phyloP scores from a whole-genome alignment of 2,888 invertebrate genomes.

The Allygus modestus region DNA sequence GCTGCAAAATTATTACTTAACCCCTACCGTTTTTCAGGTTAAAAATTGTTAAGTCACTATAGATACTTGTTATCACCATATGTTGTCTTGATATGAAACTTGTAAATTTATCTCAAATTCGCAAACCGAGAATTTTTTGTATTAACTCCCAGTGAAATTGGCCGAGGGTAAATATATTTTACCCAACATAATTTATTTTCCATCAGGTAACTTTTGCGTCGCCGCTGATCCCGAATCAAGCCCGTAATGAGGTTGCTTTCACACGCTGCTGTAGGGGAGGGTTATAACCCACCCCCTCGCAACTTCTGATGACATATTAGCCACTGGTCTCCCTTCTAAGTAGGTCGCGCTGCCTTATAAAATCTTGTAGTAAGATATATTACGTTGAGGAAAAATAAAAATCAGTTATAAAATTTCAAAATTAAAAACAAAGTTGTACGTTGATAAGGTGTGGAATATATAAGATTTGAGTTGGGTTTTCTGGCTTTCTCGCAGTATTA shows the following conservation, averaged over 20 bases:
- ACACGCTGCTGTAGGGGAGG: conserved; percentile 11
- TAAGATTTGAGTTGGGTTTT: too few relatives aligned
- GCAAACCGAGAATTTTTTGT: not conserved
- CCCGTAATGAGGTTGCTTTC: conserved; percentile 37
- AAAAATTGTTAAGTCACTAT: too few relatives aligned
- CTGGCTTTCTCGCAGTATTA: too few relatives aligned
- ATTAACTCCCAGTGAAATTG: not conserved
- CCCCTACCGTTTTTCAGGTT: too few relatives aligned
- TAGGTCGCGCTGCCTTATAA: not conserved
- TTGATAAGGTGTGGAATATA: too few relatives aligned
- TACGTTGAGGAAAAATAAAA: too few relatives aligned
- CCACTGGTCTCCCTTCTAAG: conserved; percentile 10
- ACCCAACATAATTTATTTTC: conserved; percentile 43
- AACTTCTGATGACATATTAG: conserved; percentile 19
- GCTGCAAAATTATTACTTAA: too few relatives aligned
- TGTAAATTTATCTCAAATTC: too few relatives aligned
- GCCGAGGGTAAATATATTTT: conserved; percentile 13
- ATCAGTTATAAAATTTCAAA: too few relatives aligned
- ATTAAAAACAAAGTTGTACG: too few relatives aligned
- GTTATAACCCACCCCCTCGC: conserved; percentile 22
- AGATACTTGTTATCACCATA: too few relatives aligned
- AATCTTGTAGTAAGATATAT: not conserved
- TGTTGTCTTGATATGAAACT: too few relatives aligned
- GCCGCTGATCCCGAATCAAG: conserved; percentile 32
- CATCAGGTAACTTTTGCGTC: conserved; percentile 39